phyloP scores from a whole-genome alignment of 35 echinoderm and acorn worm species.

The Heliocidaris erythrogramma region DNA sequence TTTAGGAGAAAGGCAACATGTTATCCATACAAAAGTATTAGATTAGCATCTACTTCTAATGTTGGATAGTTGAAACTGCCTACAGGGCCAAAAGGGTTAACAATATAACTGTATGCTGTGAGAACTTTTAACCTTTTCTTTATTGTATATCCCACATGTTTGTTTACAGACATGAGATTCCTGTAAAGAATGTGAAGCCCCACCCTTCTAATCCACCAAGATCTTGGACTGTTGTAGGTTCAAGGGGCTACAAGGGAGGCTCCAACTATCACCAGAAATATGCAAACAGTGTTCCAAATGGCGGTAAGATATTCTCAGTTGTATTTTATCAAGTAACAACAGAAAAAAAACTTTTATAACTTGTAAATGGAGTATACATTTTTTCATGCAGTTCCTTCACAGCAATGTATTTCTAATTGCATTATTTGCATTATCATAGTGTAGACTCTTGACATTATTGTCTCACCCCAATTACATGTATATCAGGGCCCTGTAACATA shows the following conservation, averaged over 20 bases:
- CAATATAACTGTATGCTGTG: too few species aligned
- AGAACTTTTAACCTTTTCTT: too few species aligned
- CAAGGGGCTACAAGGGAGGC: conserved; percentile 38
- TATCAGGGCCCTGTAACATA: too few species aligned
- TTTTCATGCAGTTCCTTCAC: too few species aligned
- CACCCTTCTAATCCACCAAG: conserved; percentile 41
- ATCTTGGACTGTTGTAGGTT: conserved; percentile 48
- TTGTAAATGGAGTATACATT: too few species aligned
- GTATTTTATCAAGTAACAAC: neutral
- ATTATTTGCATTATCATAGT: neutral
- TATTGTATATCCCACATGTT: neutral
- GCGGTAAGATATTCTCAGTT: neutral
- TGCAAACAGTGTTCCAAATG: conserved; percentile 46
- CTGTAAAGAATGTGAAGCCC: conserved; percentile 57
- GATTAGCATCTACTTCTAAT: too few species aligned
- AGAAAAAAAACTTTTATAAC: too few species aligned
- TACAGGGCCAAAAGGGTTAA: too few species aligned
- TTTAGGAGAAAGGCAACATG: too few species aligned
- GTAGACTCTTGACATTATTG: neutral
- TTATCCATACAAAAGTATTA: too few species aligned
- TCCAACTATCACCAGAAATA: conserved; percentile 56
- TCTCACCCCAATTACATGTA: neutral
- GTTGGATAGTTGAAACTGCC: too few species aligned
- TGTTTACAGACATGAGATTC: conserved; percentile 47
- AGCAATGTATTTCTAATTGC: too few species aligned